These are phyloP conservation scores for Tinamus guttatus DNA, from an alignment of 2,113 vertebrate genomes.

Conservation along the genomic window DNA sequence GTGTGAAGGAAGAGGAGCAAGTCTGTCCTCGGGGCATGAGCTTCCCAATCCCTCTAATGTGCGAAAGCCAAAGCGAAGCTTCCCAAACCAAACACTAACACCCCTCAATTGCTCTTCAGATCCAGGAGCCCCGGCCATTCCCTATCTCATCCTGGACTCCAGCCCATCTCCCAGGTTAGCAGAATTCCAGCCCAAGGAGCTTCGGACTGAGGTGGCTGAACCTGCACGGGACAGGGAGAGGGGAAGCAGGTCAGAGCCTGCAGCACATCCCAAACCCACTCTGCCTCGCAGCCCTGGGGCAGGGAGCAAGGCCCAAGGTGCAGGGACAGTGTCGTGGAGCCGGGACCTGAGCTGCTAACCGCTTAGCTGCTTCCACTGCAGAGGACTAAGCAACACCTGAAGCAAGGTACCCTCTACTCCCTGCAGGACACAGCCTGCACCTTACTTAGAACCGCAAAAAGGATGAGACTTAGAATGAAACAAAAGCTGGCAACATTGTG, in stretches of 20 bases:
- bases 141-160: no score
- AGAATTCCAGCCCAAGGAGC: not conserved
- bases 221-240: not conserved
- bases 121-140: accelerated
- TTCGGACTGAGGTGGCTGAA: not conserved
- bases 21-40: not conserved
- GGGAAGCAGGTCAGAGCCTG: not conserved
- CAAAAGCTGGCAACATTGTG: accelerated
- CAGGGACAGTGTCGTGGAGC: accelerated
- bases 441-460: not conserved
- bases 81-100: accelerated
- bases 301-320: not conserved
- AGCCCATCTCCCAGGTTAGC: not conserved
- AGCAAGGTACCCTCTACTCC: accelerated
- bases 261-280: not conserved
- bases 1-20: no score
- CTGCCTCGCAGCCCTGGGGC: no score
- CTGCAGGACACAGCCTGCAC: not conserved
- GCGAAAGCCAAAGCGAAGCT: not conserved
- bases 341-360: no score
- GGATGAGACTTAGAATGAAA: not conserved
- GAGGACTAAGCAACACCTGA: no score
- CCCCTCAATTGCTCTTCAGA: accelerated
- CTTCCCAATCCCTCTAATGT: not conserved
- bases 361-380: no score